Evolutionary conservation across 2,113 vertebrate genomes (phyloP).

Genomic region (Protobothrops mucrosquamatus): DNA sequence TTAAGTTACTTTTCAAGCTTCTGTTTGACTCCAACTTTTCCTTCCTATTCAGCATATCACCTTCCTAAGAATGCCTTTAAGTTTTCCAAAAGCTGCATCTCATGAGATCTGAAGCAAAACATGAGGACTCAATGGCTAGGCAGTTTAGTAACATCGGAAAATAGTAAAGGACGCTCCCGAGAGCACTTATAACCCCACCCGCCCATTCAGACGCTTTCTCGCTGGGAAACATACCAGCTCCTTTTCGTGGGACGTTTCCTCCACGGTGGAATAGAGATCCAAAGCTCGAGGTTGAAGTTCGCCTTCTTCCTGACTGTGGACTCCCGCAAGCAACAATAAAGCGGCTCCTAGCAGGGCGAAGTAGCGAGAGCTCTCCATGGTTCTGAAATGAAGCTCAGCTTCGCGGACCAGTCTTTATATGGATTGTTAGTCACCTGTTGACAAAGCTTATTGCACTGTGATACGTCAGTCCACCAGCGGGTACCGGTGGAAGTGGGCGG

Average conservation of each 20-base stretch:
- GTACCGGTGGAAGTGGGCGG: neutral
- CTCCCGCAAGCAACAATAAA: constrained; percentile 60
- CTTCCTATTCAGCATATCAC: neutral
- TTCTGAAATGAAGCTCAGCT: constrained; percentile 53
- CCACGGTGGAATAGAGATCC: constrained; percentile 62
- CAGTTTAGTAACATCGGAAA: neutral
- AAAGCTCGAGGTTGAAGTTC: constrained; percentile 63
- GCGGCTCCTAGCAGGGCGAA: constrained; percentile 64
- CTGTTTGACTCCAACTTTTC: neutral
- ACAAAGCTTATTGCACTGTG: constrained; percentile 46
- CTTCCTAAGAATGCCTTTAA: neutral
- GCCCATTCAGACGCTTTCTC: neutral
- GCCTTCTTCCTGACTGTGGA: constrained; percentile 60
- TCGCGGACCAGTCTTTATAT: constrained; percentile 52
- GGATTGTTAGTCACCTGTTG: constrained; percentile 50
- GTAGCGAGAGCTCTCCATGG: constrained; percentile 75
- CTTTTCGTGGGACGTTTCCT: constrained; percentile 72
- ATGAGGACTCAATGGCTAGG: neutral
- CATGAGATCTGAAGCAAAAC: neutral
- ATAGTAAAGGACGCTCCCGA: neutral
- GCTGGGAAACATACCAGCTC: constrained; percentile 65
- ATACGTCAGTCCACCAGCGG: constrained; percentile 66
- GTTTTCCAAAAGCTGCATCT: neutral
- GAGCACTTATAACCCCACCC: neutral
- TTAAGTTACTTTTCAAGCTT: neutral